These are phyloP conservation scores for Hormiphora californensis DNA, from an alignment of 37 sponge, comb jelly and placozoan species.

Conservation along the genomic window DNA sequence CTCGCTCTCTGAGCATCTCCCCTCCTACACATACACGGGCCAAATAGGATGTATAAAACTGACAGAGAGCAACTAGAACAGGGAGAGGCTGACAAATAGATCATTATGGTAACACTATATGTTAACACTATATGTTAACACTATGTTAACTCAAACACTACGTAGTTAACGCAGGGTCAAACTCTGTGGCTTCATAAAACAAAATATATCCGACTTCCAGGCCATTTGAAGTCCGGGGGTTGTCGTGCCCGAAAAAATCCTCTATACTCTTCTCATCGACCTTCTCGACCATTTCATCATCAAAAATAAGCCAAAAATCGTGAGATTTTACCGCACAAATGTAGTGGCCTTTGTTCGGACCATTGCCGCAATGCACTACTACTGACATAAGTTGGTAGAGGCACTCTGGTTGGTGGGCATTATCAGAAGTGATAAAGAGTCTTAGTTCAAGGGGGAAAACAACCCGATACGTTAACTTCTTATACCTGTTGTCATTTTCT, in stretches of 20 bases:
- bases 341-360: constrained; percentile 94
- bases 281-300: constrained; percentile 77
- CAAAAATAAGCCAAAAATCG: constrained; percentile 82
- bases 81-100: too few species aligned
- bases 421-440: constrained; percentile 87
- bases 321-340: constrained; percentile 82
- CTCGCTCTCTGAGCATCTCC: too few species aligned
- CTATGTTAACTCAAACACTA: too few species aligned
- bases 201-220: constrained; percentile 89
- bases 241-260: constrained; percentile 84
- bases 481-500: constrained; percentile 72
- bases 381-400: constrained; percentile 88
- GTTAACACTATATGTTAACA: background rate
- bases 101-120: constrained; percentile 7
- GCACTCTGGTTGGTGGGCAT: constrained; percentile 66
- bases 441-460: constrained; percentile 93
- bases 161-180: background rate
- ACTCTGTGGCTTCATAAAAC: constrained; percentile 82
- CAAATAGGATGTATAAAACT: too few species aligned
- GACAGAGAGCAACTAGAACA: too few species aligned
- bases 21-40: too few species aligned
- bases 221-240: constrained; percentile 58
- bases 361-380: constrained; percentile 94
- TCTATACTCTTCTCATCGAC: constrained; percentile 86
- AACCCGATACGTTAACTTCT: constrained; percentile 87